phyloP scores from a whole-genome alignment of 2,888 invertebrate species.

The Lamellibrachia columna region DNA sequence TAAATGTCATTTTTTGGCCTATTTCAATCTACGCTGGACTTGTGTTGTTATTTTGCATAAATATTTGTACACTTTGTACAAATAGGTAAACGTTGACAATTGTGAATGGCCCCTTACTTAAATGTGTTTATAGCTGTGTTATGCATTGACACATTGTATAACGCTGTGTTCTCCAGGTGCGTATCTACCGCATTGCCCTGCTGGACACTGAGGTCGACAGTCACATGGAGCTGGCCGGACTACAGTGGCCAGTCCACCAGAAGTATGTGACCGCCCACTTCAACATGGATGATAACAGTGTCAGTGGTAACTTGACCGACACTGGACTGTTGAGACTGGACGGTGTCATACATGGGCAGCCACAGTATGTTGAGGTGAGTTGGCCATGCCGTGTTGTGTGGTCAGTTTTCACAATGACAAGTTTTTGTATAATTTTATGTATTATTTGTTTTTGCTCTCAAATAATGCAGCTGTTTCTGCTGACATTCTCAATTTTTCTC shows the following conservation, averaged over 20 bases:
- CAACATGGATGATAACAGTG: conserved; percentile 32
- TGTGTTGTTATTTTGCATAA: no score
- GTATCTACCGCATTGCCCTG: conserved; percentile 33
- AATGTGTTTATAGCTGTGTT: background rate
- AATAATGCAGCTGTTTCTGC: no score
- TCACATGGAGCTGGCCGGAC: conserved; percentile 24
- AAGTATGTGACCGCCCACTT: conserved; percentile 30
- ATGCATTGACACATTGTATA: background rate
- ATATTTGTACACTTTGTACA: no score
- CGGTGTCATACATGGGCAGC: conserved; percentile 26
- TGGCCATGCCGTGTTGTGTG: background rate
- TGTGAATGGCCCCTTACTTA: background rate
- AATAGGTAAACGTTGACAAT: no score
- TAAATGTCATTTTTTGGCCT: no score
- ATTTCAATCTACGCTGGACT: no score
- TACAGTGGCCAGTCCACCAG: conserved; percentile 29
- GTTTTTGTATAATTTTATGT: no score
- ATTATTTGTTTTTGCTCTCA: no score
- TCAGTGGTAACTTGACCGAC: conserved; percentile 25
- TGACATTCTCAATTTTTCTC: no score
- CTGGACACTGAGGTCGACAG: conserved; percentile 31
- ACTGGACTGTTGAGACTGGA: conserved; percentile 17
- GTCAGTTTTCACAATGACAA: no score
- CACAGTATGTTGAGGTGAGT: conserved; percentile 29
- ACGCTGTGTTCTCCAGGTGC: conserved; percentile 27